These are phyloP conservation scores for Spisula solida DNA, from an alignment of 2,888 invertebrate species.

Conservation along the genomic window DNA sequence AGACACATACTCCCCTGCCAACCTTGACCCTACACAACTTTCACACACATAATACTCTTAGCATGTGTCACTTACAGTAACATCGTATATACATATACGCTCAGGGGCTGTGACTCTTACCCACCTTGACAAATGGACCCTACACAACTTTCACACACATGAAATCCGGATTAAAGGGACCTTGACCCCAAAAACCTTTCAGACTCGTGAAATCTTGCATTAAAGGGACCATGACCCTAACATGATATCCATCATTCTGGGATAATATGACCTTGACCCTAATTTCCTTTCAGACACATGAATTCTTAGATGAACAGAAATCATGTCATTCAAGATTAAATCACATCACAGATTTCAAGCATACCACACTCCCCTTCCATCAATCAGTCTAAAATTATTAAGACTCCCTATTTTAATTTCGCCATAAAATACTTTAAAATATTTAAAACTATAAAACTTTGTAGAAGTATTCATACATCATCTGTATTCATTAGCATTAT, in stretches of 20 bases:
- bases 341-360: not conserved
- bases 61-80: no score
- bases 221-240: not conserved
- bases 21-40: no score
- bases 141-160: no score
- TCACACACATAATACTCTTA: no score
- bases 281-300: not conserved
- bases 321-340: not conserved
- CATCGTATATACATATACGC: no score
- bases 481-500: slow-evolving; percentile 58
- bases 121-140: no score
- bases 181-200: no score
- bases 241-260: not conserved
- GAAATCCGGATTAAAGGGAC: no score
- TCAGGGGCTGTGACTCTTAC: no score
- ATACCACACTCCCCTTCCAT: not conserved
- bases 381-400: not conserved
- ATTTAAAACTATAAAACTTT: not conserved
- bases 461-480: slow-evolving; percentile 33
- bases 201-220: not conserved
- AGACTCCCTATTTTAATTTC: not conserved
- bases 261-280: not conserved
- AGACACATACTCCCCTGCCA: no score
- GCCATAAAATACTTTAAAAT: not conserved
- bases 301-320: not conserved